These are phyloP conservation scores for Reticulitermes lucifugus DNA, from an alignment of 2,888 invertebrate genomes.

Conservation along the genomic window DNA sequence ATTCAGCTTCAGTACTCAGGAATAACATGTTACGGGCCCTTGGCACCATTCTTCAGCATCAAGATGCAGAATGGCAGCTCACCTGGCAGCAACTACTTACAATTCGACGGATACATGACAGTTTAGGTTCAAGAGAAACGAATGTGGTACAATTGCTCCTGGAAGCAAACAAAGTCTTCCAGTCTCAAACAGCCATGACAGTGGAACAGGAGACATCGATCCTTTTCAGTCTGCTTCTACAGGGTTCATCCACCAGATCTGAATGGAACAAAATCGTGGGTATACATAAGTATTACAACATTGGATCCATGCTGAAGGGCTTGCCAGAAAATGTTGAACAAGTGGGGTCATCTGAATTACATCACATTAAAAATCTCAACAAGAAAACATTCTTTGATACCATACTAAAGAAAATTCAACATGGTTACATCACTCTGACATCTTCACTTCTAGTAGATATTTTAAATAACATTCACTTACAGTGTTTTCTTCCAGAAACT, in stretches of 20 bases:
- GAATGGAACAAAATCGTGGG: neutral
- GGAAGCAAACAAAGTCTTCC: neutral
- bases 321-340: neutral
- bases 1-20: neutral
- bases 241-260: neutral
- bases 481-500: conserved; percentile 4
- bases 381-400: conserved; percentile 1
- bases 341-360: neutral
- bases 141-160: neutral
- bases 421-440: neutral
- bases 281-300: neutral
- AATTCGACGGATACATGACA: neutral
- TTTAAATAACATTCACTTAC: conserved; percentile 10
- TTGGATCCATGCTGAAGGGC: neutral
- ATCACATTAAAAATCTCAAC: neutral
- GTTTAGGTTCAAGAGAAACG: neutral
- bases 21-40: neutral
- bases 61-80: neutral
- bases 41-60: conserved; percentile 13
- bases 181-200: neutral
- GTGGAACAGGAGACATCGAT: neutral
- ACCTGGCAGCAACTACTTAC: neutral
- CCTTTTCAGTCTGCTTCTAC: neutral
- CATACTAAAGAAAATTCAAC: conserved; percentile 2
- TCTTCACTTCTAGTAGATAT: neutral